phyloP scores from a whole-genome alignment of 2,113 vertebrate genomes.

The Prionailurus viverrinus region DNA sequence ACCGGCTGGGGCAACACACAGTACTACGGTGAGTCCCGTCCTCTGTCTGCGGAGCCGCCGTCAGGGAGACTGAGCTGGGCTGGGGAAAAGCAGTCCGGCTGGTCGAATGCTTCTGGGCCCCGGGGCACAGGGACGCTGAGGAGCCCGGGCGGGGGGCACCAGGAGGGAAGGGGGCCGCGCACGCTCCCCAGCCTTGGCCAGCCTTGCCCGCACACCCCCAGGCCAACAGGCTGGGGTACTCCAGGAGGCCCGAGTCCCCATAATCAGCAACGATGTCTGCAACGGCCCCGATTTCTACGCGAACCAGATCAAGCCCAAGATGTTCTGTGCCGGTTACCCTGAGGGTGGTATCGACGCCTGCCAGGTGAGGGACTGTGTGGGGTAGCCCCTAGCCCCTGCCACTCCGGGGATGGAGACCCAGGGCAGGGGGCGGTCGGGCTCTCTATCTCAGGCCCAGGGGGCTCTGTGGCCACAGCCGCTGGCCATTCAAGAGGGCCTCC shows the following conservation, averaged over 20 bases:
- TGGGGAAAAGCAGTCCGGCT: neutral
- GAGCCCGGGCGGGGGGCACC: neutral
- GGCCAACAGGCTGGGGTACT: constrained; percentile 91
- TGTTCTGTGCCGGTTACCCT: constrained; percentile 95
- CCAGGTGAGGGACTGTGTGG: constrained; percentile 88
- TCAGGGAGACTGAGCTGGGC: neutral
- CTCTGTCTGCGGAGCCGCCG: rapidly evolving
- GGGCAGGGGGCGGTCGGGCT: rapidly evolving
- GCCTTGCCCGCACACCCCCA: constrained; percentile 71
- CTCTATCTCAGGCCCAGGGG: neutral
- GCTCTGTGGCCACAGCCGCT: neutral
- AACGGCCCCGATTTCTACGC: constrained; percentile 93
- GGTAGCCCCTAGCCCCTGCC: too few species aligned
- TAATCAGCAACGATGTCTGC: constrained; percentile 92
- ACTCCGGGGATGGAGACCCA: neutral
- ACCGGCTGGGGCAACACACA: constrained; percentile 95
- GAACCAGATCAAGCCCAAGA: constrained; percentile 94
- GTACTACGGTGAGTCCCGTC: constrained; percentile 90
- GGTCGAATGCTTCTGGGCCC: too few species aligned
- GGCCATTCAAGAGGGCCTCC: neutral
- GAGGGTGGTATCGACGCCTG: constrained; percentile 94
- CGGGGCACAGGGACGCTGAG: rapidly evolving
- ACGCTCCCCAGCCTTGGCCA: neutral
- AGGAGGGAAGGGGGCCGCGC: neutral
- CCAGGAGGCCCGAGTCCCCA: constrained; percentile 92